Percentiles rank a stretch among this genome's conserved stretches.
Conservation (phyloP, 2,888 invertebrate genomes). For the Leptinotarsa peninsularis region DNA sequence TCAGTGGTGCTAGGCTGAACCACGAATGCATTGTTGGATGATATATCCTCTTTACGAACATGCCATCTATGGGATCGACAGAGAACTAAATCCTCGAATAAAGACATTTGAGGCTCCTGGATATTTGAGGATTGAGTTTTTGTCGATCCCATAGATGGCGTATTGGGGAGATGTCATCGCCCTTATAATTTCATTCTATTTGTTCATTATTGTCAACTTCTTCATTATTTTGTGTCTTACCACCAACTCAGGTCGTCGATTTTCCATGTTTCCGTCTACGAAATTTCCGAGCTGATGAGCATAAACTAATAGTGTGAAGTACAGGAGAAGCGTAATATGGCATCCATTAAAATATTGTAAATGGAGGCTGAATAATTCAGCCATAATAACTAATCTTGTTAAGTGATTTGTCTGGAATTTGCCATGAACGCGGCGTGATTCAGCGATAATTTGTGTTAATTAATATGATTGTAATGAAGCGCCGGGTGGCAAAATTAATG, state of each 20-base stretch:
- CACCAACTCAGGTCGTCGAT: background rate
- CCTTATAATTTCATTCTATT: no score
- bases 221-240: background rate
- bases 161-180: no score
- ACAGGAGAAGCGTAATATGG: constrained; percentile 1
- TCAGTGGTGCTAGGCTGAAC: no score
- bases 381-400: constrained; percentile 38
- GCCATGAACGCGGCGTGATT: constrained; percentile 14
- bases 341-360: constrained; percentile 43
- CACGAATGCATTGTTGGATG: no score
- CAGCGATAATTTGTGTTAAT: constrained; percentile 7
- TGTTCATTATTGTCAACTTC: no score
- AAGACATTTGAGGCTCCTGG: no score
- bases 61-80: no score
- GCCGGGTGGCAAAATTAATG: constrained; percentile 7
- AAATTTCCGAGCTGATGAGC: background rate
- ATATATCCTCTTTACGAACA: no score
- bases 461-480: constrained; percentile 17
- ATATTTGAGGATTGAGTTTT: no score
- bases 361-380: constrained; percentile 36
- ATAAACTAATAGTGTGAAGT: background rate
- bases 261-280: background rate
- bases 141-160: no score
- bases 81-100: no score
- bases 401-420: constrained; percentile 36